Evolutionary conservation across 2,888 invertebrate species (phyloP).

Genomic region (Drosophila rubida): DNA sequence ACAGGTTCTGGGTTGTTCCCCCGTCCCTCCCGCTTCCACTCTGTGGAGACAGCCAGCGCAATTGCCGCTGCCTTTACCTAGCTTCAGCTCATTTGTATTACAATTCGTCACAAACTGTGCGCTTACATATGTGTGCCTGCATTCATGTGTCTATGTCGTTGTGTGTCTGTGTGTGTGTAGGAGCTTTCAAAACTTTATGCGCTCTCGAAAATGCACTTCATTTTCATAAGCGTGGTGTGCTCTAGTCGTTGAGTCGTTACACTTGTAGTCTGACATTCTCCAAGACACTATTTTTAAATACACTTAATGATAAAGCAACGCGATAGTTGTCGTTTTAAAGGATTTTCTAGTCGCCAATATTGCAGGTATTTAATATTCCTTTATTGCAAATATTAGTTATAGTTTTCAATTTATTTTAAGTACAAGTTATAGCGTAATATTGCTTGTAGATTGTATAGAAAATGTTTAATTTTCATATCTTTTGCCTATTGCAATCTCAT

Average conservation of each 20-base stretch:
- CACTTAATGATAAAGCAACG: too few species aligned
- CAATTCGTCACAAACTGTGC: constrained; percentile 71
- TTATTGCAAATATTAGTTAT: too few species aligned
- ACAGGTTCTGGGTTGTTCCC: constrained; percentile 50
- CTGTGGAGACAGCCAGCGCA: constrained; percentile 6
- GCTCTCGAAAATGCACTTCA: constrained; percentile 59
- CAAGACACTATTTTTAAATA: too few species aligned
- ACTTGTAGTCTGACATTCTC: too few species aligned
- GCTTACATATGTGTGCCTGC: neutral
- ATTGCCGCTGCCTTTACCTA: constrained; percentile 27
- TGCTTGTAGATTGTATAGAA: neutral
- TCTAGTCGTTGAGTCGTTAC: neutral
- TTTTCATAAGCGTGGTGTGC: constrained; percentile 54
- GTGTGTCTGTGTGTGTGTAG: constrained; percentile 23
- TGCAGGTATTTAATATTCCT: too few species aligned
- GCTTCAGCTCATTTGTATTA: constrained; percentile 72
- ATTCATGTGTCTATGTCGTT: constrained; percentile 1
- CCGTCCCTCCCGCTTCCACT: neutral
- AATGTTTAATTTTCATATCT: too few species aligned
- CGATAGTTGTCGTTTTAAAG: too few species aligned
- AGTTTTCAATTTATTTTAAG: neutral
- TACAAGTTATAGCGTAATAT: too few species aligned
- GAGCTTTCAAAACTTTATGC: constrained; percentile 56
- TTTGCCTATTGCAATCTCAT: too few species aligned
- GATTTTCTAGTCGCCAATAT: too few species aligned